Evolutionary conservation across 2,888 invertebrate species (phyloP), one percentile per base, ranked within the genome.

Genomic region (Rhopalosiphum nymphaeae): DNA sequence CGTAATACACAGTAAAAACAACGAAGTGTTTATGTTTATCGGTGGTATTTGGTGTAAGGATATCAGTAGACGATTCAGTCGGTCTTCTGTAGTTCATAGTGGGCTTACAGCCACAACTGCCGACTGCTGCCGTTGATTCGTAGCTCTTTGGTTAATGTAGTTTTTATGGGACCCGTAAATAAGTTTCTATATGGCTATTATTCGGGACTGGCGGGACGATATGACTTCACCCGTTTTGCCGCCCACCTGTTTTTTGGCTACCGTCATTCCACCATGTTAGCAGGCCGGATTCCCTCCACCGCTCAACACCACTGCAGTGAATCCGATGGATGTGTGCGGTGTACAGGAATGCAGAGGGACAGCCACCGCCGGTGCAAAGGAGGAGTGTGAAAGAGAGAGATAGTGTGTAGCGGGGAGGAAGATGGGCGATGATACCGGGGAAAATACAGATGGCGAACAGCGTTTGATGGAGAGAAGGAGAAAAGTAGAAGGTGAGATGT

Each of bases 141-240:
- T 53, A 29, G 53, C 49, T 88, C 67, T 89, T 53, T 21, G 67
- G 88, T 78, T 93, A 89, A 93, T 93, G 89, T 46, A 89, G 89
- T 93, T 93, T 93, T 93, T 93, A 93, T 56, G 89, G 78, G 25
- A 84, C n/a, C 89, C 89, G 93, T 93, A 89, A 93, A 93, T 84
- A 89, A 89, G n/a, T 93, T 29, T 21, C 56, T 56, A 57, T 25
- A 89, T 29, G 44, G 89, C 89, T 89, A 42, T 93, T 78, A 93
- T 89, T 93, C 21, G 36, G 42, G 36, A n/a, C 26, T 56, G 56
- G 56, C 10, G 56, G 88, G 29, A 46, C 16, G 89, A 21, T 78
- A 78, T 78, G 78, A 89, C 42, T 26, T 26, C 42, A 56, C 42
- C 56, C 44, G 26, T 56, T 13, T 42, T 42, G 56, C 57, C n/a